Evolutionary conservation across 2,797 vertebrate genomes (phyloP), one percentile per base, ranked within the genome.

Genomic region (Arnoldichthys spilopterus): DNA sequence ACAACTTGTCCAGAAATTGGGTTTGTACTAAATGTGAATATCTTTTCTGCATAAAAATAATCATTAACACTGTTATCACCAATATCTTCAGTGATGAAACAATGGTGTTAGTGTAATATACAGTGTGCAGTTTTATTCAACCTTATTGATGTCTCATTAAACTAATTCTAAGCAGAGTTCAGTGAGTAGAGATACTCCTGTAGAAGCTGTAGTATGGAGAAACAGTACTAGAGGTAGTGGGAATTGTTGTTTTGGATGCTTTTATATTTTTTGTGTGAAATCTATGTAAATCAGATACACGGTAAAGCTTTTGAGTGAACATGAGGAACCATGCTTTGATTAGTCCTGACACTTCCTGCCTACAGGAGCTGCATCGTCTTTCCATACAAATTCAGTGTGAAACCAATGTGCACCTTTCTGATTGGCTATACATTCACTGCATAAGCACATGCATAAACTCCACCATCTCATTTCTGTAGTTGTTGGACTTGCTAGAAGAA

Each of bases 321-420:
- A 47, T 16, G 24, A 40, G 8, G 40, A 67, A 40, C 56, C 56
- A 16, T 67, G 43, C 22, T 45, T 47, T 67, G 40, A 67, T 67
- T 45, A 45, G 64, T 16, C 64, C 22, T 26, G 64, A 26, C 40
- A 67, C 12, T 8, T 18, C 40, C 43, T 24, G 22, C 40, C 64
- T 26, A 67, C 43, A 43, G 64, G 51, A 78, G n/a, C 51, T 71
- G 16, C 16, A 51, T 71, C 22, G 59, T 22, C 1, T n/a, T 62
- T 43, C 22, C 6, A 37, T 32, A 15, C n/a, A 37, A 4, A 20
- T 62, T 53, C 16, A 43, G 16, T 26, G 56, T n/a, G 30, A 62
- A 61, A 47, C 54, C 43, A 7, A 59, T 4, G 18, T 77, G 15
- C 49, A n/a, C 61, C n/a, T 24, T 6, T 26, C 54, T 13, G 54